Base-by-base conservation (phyloP, 2,888 invertebrate species). In the Dryomyza anilis region DNA sequence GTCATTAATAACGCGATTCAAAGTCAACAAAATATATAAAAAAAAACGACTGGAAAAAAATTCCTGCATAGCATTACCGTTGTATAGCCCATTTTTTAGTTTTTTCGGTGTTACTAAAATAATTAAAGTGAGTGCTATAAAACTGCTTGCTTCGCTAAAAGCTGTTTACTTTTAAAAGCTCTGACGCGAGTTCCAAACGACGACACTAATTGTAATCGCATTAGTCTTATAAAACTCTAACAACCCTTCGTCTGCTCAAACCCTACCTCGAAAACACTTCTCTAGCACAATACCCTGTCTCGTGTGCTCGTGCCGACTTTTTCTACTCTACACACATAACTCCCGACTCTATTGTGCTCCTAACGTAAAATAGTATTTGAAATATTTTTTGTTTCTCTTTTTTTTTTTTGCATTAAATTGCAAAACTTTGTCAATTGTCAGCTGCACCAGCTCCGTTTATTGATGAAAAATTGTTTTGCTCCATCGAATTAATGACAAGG, bases 391-490 rank as follows among this genome's bases (percentile, higher is more conserved):
- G n/a, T n/a, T n/a, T n/a, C n/a, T n/a, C n/a, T n/a, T n/a, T n/a
- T n/a, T n/a, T n/a, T n/a, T 16, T 43, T 43, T 16, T 43, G 43
- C 14, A 16, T 43, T 43, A 16, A 16, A 14, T 43, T 16, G 8
- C 6, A 5, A 10, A 43, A 16, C n/a, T 43, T 43, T 14, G 43
- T 43, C 16, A 43, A 16, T 43, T 43, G 48, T 10, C 12, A 19
- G 16, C 14, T 10, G 12, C 39, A n/a, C 2, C 14, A 12, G 39
- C n/a, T 14, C 39, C 14, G 39, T 68, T 69, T 68, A 70, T 68
- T 70, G 67, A 70, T 67, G 67, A 70, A 64, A 70, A 70, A 70
- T 68, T 52, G 63, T 59, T 14, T 70, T 58, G n/a, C 65, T 56
- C 23, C 62, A 65, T 59, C 56, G 65, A 68, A 67, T 53, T 68